These are phyloP conservation scores for Scomber scombrus DNA, from an alignment of 2,113 vertebrate species.

Conservation along the genomic window DNA sequence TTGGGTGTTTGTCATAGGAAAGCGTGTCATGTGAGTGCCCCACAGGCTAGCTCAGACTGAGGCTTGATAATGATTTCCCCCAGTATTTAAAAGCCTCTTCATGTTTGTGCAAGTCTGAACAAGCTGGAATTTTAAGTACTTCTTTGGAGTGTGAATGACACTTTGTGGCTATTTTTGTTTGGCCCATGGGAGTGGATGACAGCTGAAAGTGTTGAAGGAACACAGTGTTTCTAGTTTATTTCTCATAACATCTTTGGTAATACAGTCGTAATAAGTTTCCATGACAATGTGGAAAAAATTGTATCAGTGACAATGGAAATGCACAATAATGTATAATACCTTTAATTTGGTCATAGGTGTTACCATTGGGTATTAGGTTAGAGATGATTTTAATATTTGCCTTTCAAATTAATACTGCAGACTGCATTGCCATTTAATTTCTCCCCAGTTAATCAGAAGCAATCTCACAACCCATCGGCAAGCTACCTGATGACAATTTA, in stretches of 20 bases:
- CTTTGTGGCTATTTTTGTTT: constrained; percentile 58
- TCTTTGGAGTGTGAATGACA: constrained; percentile 52
- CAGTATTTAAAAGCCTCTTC: constrained; percentile 27
- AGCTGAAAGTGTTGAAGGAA: constrained; percentile 38
- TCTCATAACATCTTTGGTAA: constrained; percentile 3
- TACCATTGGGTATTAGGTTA: background rate
- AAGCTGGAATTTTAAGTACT: constrained; percentile 51
- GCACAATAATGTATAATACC: background rate
- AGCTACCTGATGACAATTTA: too few species aligned
- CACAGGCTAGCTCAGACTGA: constrained; percentile 26
- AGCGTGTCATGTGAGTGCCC: constrained; percentile 58
- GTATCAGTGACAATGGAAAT: background rate
- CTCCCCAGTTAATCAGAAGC: too few species aligned
- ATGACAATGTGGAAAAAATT: background rate
- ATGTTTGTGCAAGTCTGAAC: constrained; percentile 43
- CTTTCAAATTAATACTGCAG: too few species aligned
- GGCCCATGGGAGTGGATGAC: constrained; percentile 43
- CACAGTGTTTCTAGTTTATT: constrained; percentile 20
- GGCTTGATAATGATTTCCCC: constrained; percentile 34
- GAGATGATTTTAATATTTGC: too few species aligned
- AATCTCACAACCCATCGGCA: too few species aligned
- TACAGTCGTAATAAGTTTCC: background rate
- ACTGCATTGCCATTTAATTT: too few species aligned
- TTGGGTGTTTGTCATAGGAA: constrained; percentile 39
- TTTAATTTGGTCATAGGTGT: background rate